phyloP scores from a whole-genome alignment of 2,797 vertebrate species.

The Cynopterus sphinx region DNA sequence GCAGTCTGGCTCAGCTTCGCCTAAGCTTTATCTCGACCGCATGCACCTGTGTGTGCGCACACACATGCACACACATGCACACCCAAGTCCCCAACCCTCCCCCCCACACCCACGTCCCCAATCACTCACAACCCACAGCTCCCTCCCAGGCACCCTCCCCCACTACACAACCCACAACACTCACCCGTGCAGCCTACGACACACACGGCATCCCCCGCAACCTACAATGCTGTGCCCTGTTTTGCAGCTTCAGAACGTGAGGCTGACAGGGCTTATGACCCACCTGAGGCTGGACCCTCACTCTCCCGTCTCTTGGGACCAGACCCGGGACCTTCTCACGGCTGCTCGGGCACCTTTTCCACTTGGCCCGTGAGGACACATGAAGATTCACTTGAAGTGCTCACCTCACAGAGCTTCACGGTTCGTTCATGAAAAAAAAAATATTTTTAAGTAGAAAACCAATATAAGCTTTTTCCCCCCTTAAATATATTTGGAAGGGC shows the following conservation, averaged over 20 bases:
- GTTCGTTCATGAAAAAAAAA: not conserved
- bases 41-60: no score
- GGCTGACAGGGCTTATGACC: not conserved
- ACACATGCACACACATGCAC: no score
- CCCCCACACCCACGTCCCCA: no score
- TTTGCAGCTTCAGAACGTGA: not conserved
- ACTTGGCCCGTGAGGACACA: accelerated
- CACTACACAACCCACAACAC: not conserved
- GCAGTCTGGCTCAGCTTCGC: not conserved
- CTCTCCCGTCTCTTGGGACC: not conserved
- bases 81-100: not conserved
- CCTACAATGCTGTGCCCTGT: not conserved
- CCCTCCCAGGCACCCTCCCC: not conserved
- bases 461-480: not conserved
- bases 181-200: not conserved
- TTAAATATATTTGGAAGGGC: not conserved
- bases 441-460: not conserved
- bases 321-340: not conserved
- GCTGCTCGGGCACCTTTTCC: not conserved
- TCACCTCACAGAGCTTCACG: not conserved
- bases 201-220: not conserved
- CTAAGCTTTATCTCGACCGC: not conserved
- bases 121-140: not conserved
- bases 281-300: not conserved
- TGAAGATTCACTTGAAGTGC: accelerated